These are phyloP conservation scores for Eupithecia dodoneata DNA, from an alignment of 2,888 invertebrate species.

Conservation along the genomic window DNA sequence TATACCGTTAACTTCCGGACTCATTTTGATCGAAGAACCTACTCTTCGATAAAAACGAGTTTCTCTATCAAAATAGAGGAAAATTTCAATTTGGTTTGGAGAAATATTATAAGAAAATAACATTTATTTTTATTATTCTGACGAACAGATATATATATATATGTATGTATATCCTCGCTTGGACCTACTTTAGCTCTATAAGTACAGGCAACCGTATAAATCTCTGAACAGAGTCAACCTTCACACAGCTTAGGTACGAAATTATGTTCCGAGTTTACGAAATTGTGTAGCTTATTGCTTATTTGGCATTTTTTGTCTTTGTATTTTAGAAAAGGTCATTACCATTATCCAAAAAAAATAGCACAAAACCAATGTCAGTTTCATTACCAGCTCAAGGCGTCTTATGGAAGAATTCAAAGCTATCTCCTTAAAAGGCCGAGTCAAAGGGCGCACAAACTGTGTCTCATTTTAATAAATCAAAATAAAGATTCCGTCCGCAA, in stretches of 20 bases:
- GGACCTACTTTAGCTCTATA: neutral
- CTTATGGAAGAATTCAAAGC: conserved; percentile 3
- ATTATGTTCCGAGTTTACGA: neutral
- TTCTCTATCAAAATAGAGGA: neutral
- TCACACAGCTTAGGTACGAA: neutral
- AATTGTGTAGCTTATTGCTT: neutral
- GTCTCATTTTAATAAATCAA: conserved; percentile 34
- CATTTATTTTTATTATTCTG: neutral
- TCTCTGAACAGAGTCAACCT: neutral
- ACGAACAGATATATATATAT: neutral
- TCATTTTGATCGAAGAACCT: no score
- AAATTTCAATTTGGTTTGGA: neutral
- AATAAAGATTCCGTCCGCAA: conserved; percentile 38
- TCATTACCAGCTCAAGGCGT: neutral
- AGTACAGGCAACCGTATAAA: neutral
- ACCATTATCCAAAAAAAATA: neutral
- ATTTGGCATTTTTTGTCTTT: neutral
- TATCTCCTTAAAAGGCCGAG: conserved; percentile 8
- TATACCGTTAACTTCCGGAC: no score
- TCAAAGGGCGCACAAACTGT: conserved; percentile 24
- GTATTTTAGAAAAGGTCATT: neutral
- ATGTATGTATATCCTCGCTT: no score
- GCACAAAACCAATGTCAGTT: neutral
- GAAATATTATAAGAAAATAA: neutral
- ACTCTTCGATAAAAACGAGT: neutral